phyloP scores from a whole-genome alignment of 2,888 invertebrate species.

The Unio pictorum region DNA sequence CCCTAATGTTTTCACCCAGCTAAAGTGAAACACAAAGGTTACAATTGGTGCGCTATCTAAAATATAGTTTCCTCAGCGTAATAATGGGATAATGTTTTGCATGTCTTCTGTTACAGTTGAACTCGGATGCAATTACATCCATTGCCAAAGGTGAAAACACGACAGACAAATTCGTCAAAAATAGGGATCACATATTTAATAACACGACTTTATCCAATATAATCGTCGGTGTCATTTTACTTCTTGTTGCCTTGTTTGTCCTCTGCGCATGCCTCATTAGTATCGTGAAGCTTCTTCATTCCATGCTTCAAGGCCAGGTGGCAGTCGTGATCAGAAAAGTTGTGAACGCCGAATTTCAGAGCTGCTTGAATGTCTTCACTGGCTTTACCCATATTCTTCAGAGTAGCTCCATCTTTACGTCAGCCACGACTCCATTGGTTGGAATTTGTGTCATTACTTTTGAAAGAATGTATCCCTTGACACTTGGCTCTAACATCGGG shows the following conservation, averaged over 20 bases:
- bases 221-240: slow-evolving; percentile 51
- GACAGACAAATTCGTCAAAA: background rate
- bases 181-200: slow-evolving; percentile 32
- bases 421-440: slow-evolving; percentile 63
- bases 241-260: slow-evolving; percentile 51
- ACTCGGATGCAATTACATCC: background rate
- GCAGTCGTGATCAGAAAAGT: slow-evolving; percentile 56
- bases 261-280: slow-evolving; percentile 55
- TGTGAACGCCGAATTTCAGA: slow-evolving; percentile 63
- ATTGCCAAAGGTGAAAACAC: background rate
- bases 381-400: slow-evolving; percentile 64
- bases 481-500: slow-evolving; percentile 65
- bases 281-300: slow-evolving; percentile 64
- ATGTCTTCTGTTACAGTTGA: background rate
- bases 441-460: slow-evolving; percentile 61
- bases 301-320: slow-evolving; percentile 57
- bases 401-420: slow-evolving; percentile 66
- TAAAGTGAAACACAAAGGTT: too few species aligned
- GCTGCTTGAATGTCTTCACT: slow-evolving; percentile 53
- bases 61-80: background rate
- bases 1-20: too few species aligned
- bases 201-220: slow-evolving; percentile 48
- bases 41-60: too few species aligned
- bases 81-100: too few species aligned
- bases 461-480: slow-evolving; percentile 65